A percentile compares a stretch with the other conserved stretches of the same genome.
These are phyloP conservation scores for Solea senegalensis DNA, from an alignment of 2,113 vertebrate species.

Conservation along the genomic window DNA sequence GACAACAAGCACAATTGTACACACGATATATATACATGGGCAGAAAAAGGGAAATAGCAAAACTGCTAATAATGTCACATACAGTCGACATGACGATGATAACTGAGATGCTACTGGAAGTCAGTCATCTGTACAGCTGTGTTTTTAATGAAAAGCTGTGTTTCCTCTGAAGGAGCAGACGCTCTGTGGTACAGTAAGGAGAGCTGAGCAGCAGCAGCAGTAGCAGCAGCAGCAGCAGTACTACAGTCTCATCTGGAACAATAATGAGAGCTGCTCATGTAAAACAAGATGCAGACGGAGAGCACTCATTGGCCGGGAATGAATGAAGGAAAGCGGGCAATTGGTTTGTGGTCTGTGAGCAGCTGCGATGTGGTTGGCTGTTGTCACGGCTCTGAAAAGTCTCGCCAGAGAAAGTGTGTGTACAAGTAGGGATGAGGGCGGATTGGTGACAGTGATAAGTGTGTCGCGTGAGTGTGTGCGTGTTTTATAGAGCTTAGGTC, in stretches of 20 bases:
- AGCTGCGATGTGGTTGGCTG: constrained; percentile 49
- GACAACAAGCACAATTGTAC: neutral
- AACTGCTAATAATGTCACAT: neutral
- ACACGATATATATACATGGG: neutral
- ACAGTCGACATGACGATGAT: neutral
- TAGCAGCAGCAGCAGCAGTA: constrained; percentile 11
- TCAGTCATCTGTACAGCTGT: constrained; percentile 3
- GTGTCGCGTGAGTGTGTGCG: neutral
- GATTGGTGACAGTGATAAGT: constrained; percentile 5
- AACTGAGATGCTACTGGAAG: constrained; percentile 15
- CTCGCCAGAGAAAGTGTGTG: constrained; percentile 21
- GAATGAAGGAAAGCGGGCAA: constrained; percentile 28
- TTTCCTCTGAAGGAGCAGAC: constrained; percentile 22
- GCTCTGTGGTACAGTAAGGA: constrained; percentile 21
- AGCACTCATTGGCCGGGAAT: constrained; percentile 47
- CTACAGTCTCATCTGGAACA: constrained; percentile 44
- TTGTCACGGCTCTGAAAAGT: constrained; percentile 60
- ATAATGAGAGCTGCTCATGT: constrained; percentile 51
- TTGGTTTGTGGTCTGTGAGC: constrained; percentile 44
- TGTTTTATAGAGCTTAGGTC: constrained; percentile 17
- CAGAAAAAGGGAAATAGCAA: neutral
- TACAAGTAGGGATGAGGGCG: neutral
- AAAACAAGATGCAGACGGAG: constrained; percentile 20
- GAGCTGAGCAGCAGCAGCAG: constrained; percentile 16
- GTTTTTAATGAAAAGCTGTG: constrained; percentile 43